Conservation (phyloP, 1,140 invertebrate genomes). For the Callitettix versicolor region DNA sequence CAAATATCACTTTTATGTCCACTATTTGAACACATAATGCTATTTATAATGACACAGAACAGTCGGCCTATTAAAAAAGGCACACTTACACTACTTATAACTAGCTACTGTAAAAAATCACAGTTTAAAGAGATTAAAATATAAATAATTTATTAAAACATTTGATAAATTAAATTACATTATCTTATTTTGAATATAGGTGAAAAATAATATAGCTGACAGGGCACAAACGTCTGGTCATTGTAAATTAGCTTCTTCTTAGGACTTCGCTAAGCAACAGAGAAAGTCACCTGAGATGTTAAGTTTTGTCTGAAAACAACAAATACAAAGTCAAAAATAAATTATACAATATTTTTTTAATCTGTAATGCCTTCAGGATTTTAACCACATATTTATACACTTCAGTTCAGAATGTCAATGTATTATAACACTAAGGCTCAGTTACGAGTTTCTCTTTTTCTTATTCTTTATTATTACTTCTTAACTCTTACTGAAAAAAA, state of each 20-base stretch:
- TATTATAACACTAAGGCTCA: not conserved
- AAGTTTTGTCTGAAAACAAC: slow-evolving; percentile 18
- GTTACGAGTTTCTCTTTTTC: not conserved
- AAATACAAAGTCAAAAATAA: not conserved
- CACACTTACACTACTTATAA: slow-evolving; percentile 2
- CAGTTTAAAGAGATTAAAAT: no score
- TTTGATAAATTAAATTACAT: not conserved
- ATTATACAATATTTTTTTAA: not conserved
- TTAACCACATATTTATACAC: not conserved
- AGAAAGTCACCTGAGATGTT: slow-evolving; percentile 16
- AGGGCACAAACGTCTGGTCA: not conserved
- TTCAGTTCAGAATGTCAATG: not conserved
- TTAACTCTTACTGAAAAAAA: no score
- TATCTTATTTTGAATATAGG: not conserved
- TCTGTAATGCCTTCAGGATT: not conserved
- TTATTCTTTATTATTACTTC: not conserved
- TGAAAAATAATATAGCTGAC: slow-evolving; percentile 1
- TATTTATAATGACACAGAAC: not conserved
- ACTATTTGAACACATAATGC: not conserved
- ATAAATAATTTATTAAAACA: not conserved
- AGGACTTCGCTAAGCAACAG: slow-evolving; percentile 8
- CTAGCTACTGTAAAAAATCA: no score
- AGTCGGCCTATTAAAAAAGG: not conserved
- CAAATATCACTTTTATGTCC: not conserved
- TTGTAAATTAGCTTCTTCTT: not conserved